These are phyloP conservation scores for Loxodonta africana DNA, from an alignment of 2,113 vertebrate genomes.

Conservation along the genomic window DNA sequence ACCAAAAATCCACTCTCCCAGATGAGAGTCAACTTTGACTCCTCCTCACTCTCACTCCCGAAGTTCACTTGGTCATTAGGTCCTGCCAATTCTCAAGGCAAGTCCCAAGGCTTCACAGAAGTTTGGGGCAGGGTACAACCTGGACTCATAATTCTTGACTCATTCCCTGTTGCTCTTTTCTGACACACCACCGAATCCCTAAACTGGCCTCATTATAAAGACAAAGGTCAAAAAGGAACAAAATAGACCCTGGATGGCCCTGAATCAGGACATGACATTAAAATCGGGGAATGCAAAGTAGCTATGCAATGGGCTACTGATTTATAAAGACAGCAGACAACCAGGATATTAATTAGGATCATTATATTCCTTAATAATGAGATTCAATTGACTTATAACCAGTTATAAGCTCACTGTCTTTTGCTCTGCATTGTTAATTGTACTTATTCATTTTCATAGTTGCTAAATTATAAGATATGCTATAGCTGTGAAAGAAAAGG, in stretches of 20 bases:
- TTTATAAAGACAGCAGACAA: constrained; percentile 78
- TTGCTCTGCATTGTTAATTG: constrained; percentile 82
- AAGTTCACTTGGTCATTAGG: neutral
- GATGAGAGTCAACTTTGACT: neutral
- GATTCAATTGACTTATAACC: constrained; percentile 81
- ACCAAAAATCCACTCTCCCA: neutral
- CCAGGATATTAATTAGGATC: constrained; percentile 80
- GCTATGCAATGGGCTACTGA: constrained; percentile 61
- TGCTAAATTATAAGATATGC: constrained; percentile 79
- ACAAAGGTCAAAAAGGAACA: constrained; percentile 73
- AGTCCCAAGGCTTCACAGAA: neutral
- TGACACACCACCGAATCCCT: neutral
- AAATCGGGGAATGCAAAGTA: constrained; percentile 56
- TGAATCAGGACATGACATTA: constrained; percentile 49
- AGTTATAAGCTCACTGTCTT: constrained; percentile 77
- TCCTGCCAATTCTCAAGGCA: neutral
- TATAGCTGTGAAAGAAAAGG: constrained; percentile 62
- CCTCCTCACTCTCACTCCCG: neutral
- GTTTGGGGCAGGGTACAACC: accelerated
- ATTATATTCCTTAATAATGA: constrained; percentile 84
- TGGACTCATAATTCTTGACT: neutral
- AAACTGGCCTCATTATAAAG: neutral
- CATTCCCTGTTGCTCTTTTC: neutral
- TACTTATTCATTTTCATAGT: constrained; percentile 85
- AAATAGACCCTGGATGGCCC: constrained; percentile 48